phyloP scores from a whole-genome alignment of 2,888 invertebrate genomes.

The Branchipolynoe longqiensis region DNA sequence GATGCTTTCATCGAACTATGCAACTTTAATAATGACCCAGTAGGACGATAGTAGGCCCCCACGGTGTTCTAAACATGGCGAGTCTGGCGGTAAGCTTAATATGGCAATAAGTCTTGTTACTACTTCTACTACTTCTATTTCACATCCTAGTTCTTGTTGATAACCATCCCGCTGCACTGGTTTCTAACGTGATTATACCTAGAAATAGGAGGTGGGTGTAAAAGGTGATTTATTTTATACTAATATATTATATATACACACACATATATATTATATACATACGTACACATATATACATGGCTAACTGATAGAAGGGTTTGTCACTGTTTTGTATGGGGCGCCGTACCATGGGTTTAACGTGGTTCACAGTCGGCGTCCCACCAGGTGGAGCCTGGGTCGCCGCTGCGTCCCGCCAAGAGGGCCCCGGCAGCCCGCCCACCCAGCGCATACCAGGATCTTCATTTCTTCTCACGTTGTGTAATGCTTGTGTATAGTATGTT shows the following conservation, averaged over 20 bases:
- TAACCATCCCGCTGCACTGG: too few species aligned
- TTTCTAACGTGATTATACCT: too few species aligned
- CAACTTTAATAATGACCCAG: too few species aligned
- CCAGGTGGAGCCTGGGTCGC: too few species aligned
- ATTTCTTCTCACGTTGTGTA: conserved; percentile 8
- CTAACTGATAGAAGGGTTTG: conserved; percentile 41
- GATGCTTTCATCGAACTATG: too few species aligned
- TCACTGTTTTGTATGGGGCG: conserved; percentile 39
- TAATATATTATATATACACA: conserved; percentile 50
- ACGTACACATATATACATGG: conserved; percentile 42
- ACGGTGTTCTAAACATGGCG: conserved; percentile 16
- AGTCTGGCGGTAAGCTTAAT: too few species aligned
- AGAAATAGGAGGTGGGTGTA: conserved; percentile 30
- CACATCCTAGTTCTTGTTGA: too few species aligned
- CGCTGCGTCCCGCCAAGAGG: too few species aligned
- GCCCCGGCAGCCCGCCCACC: too few species aligned
- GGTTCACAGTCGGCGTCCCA: too few species aligned
- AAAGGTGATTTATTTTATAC: conserved; percentile 41
- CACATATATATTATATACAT: conserved; percentile 37
- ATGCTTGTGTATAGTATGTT: conserved; percentile 25
- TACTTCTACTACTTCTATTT: background rate
- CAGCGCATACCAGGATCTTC: too few species aligned
- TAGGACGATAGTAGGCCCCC: too few species aligned
- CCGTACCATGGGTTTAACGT: conserved; percentile 47
- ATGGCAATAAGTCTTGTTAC: conserved; percentile 31